phyloP scores from a whole-genome alignment of 1,140 invertebrate species.

The Lethrus apterus region DNA sequence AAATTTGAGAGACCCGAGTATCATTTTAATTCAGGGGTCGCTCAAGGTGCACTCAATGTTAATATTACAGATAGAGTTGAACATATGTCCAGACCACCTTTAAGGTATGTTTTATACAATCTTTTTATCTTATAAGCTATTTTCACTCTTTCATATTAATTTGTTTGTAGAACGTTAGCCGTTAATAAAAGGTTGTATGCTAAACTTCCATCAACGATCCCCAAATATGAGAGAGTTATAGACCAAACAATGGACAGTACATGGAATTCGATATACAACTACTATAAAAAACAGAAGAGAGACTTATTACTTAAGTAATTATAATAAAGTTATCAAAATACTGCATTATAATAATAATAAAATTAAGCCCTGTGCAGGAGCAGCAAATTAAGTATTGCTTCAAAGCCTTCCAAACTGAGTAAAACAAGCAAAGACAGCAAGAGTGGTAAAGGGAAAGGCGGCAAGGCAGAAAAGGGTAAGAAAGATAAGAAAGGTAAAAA shows the following conservation, averaged over 20 bases:
- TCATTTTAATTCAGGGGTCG: constrained; percentile 2
- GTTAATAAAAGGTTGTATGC: constrained; percentile 17
- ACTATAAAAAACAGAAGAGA: constrained; percentile 21
- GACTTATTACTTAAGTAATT: background rate
- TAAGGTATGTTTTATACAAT: no score
- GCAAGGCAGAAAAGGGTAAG: constrained; percentile 3
- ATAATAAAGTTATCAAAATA: background rate
- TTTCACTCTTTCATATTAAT: no score
- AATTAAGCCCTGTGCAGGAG: constrained; percentile 4
- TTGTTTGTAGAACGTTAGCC: constrained; percentile 20
- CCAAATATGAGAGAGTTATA: constrained; percentile 11
- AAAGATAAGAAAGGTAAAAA: constrained; percentile 10
- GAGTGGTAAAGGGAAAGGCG: background rate
- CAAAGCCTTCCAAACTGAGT: constrained; percentile 2
- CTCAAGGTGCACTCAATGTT: constrained; percentile 1
- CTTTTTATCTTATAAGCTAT: no score
- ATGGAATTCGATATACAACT: constrained; percentile 30
- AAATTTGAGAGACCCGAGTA: constrained; percentile 5
- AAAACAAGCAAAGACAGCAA: constrained; percentile 6
- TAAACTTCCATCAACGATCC: background rate
- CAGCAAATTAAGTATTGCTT: background rate
- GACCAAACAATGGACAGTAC: constrained; percentile 22
- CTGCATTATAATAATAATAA: background rate
- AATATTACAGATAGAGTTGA: constrained; percentile 1
- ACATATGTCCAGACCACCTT: constrained; percentile 6